Evolutionary conservation across 2,113 vertebrate species (phyloP).

Genomic region (Podarcis cretensis): DNA sequence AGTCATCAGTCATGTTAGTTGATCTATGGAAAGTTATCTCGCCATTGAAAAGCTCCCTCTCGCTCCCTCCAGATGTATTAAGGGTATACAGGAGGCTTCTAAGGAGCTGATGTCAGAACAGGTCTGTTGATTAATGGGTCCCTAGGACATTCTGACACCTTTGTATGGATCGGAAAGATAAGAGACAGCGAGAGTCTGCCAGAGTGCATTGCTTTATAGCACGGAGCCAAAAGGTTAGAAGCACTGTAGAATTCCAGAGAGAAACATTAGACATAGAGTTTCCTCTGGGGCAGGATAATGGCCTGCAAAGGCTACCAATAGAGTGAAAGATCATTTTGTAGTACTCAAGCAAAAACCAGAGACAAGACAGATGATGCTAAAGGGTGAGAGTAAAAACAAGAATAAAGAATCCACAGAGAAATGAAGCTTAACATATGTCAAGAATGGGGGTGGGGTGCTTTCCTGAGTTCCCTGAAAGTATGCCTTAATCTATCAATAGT

Average conservation of each 20-base stretch:
- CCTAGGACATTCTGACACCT: conserved; percentile 75
- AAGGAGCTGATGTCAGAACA: conserved; percentile 69
- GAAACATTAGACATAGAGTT: conserved; percentile 40
- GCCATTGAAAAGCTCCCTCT: conserved; percentile 61
- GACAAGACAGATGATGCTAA: conserved; percentile 53
- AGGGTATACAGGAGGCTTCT: conserved; percentile 44
- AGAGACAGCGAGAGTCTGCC: conserved; percentile 55
- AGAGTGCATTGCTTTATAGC: conserved; percentile 45
- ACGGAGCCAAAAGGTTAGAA: conserved; percentile 72
- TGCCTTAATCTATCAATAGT: conserved; percentile 14
- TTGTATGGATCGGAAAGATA: conserved; percentile 73
- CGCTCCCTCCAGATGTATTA: conserved; percentile 60
- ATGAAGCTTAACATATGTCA: background rate
- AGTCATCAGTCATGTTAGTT: conserved; percentile 59
- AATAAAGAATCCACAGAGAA: conserved; percentile 26
- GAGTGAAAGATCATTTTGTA: conserved; percentile 56
- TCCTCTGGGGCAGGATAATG: conserved; percentile 58
- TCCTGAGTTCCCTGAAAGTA: background rate
- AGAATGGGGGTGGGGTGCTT: background rate
- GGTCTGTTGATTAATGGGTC: conserved; percentile 74
- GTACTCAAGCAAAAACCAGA: conserved; percentile 49
- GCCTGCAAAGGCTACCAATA: conserved; percentile 51
- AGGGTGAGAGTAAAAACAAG: conserved; percentile 42
- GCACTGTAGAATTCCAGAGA: conserved; percentile 46
- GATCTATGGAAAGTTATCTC: conserved; percentile 47